Conservation (phyloP, 1,140 invertebrate genomes). For the Lepidurus arcticus region DNA sequence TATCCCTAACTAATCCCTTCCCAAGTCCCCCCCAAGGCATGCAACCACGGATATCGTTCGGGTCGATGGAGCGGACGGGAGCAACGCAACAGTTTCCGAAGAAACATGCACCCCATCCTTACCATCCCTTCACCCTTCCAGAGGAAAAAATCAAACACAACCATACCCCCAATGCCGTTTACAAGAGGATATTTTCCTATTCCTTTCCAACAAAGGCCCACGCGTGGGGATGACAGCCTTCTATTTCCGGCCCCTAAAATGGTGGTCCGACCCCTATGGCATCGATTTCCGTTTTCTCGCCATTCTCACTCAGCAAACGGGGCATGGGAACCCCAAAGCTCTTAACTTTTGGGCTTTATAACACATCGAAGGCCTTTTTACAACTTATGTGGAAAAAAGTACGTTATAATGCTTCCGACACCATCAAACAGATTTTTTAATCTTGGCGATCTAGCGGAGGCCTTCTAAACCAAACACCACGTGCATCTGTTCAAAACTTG, state of each 20-base stretch:
- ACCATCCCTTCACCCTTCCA: background rate
- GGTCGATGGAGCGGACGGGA: slow-evolving; percentile 16
- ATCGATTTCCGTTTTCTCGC: slow-evolving; percentile 22
- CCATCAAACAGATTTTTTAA: too few relatives aligned
- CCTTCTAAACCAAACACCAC: background rate
- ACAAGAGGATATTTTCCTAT: background rate
- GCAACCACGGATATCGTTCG: background rate
- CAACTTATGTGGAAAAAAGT: too few relatives aligned
- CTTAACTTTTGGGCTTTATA: too few relatives aligned
- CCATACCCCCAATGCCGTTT: background rate
- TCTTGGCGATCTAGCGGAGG: background rate
- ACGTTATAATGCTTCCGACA: too few relatives aligned
- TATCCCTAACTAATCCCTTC: background rate
- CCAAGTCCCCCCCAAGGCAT: background rate
- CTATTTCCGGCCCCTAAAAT: background rate
- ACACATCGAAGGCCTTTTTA: too few relatives aligned
- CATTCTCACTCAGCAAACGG: background rate
- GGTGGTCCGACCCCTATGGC: background rate
- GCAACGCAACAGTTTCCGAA: background rate
- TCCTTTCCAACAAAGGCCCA: background rate
- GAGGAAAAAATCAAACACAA: background rate
- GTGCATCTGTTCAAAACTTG: too few relatives aligned
- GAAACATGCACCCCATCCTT: background rate
- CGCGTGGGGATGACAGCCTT: background rate
- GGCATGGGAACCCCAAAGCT: too few relatives aligned